These are phyloP conservation scores for Ooceraea biroi DNA, from an alignment of 1,140 invertebrate genomes.

Conservation along the genomic window DNA sequence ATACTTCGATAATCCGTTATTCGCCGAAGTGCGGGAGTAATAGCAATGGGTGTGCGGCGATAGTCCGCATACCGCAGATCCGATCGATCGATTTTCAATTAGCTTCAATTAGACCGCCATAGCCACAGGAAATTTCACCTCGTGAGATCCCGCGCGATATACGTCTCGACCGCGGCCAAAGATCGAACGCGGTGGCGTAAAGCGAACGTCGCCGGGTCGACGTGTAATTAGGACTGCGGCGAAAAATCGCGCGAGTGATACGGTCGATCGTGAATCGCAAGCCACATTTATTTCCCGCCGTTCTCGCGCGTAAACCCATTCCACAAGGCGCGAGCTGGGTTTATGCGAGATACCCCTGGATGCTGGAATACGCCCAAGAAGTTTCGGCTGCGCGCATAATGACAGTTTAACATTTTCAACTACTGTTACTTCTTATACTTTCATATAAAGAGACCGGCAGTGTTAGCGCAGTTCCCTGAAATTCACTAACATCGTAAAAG, in stretches of 20 bases:
- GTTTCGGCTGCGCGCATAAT: slow-evolving; percentile 23
- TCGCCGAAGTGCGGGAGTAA: slow-evolving; percentile 69
- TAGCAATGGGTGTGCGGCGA: slow-evolving; percentile 52
- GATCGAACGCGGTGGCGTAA: neutral
- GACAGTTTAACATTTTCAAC: slow-evolving; percentile 32
- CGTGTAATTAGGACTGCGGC: slow-evolving; percentile 22
- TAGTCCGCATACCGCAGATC: slow-evolving; percentile 66
- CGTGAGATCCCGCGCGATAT: slow-evolving; percentile 58
- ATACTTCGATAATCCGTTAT: slow-evolving; percentile 76
- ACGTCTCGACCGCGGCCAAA: slow-evolving; percentile 28
- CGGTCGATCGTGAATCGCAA: too few species aligned
- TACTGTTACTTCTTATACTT: slow-evolving; percentile 16
- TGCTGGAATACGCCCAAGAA: slow-evolving; percentile 3
- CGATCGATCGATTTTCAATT: slow-evolving; percentile 77
- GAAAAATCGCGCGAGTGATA: neutral
- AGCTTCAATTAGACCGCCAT: slow-evolving; percentile 75
- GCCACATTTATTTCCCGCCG: neutral
- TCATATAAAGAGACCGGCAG: neutral
- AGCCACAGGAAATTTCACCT: slow-evolving; percentile 69
- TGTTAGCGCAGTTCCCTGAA: neutral
- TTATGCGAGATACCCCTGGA: neutral
- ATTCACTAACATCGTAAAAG: slow-evolving; percentile 30
- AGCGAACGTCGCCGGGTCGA: slow-evolving; percentile 11
- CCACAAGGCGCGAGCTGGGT: neutral
- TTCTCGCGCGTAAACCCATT: neutral